Evolutionary conservation across 2,888 invertebrate genomes (phyloP), one percentile per base, ranked within the genome.

Genomic region (Stenchaetothrips biformis): DNA sequence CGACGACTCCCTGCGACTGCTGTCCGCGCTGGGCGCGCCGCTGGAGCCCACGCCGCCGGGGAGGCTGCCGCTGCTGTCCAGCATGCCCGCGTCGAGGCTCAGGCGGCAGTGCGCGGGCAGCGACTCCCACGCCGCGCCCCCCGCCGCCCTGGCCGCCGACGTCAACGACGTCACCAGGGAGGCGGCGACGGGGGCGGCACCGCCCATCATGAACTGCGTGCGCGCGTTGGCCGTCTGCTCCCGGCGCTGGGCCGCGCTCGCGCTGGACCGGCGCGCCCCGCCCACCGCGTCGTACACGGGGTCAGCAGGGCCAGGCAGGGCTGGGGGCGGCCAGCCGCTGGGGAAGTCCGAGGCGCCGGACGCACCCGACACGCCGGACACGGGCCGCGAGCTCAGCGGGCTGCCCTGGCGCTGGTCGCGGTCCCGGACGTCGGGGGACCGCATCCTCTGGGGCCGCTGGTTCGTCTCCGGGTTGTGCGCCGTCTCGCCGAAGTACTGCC

Each of bases 381-480:
- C 67, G 67, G 67, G 67, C 21, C 67, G 67, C 67, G 67, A 74
- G 67, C 25, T 82, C 78, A 62, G 79, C 78, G 7, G 82, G 80
- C 79, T 80, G 27, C 81, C 80, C 53, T 82, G 81, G 80, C 80
- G 67, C 27, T 81, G 81, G 67, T 48, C 53, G 18, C 47, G 78
- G 53, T 37, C 78, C 48, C 78, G 49, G 25, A 59, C 80, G 78
- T 37, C 49, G 37, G 48, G 78, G 18, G 49, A 59, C 48, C 59
- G 79, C 62, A 77, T 81, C 67, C 81, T 81, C 79, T 85, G 7
- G 88, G 89, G 89, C 82, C 91, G 89, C 86, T 93, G 94, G 88
- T 95, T 95, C 83, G 94, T 92, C 87, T 94, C 93, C 78, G 96
- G 95, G 86, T 95, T 94, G 87, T 96, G 95, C 37, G 96, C 96